These are phyloP conservation scores for Drosophila pseudotakahashii DNA, from an alignment of 2,888 invertebrate genomes.

Conservation along the genomic window DNA sequence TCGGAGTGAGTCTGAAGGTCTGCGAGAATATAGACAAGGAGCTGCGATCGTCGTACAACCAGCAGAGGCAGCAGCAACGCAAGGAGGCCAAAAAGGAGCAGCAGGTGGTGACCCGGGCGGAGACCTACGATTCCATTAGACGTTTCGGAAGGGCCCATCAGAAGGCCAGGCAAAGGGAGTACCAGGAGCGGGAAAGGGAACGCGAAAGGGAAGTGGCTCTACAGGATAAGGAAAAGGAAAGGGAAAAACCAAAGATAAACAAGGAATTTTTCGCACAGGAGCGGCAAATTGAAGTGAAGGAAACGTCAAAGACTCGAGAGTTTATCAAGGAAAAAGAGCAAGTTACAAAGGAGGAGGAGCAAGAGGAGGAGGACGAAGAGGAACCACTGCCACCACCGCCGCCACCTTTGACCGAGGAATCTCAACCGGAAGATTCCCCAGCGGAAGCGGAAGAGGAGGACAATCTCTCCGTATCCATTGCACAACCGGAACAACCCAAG, in stretches of 20 bases:
- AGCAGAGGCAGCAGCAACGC: conserved; percentile 72
- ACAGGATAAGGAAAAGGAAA: conserved; percentile 38
- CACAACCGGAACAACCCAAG: conserved; percentile 72
- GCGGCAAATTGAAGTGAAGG: conserved; percentile 20
- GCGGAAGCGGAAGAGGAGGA: conserved; percentile 31
- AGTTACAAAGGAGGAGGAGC: conserved; percentile 15
- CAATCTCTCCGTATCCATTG: conserved; percentile 41
- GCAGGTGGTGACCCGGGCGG: conserved; percentile 71
- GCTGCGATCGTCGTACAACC: conserved; percentile 85
- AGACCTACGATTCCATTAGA: conserved; percentile 83
- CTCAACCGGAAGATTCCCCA: conserved; percentile 6
- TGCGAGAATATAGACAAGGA: conserved; percentile 90
- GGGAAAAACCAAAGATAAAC: conserved; percentile 38
- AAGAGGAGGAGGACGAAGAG: conserved; percentile 3
- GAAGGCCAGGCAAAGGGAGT: conserved; percentile 79
- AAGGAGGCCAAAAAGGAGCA: conserved; percentile 54
- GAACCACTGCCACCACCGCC: conserved; percentile 61
- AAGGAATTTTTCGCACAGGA: conserved; percentile 28
- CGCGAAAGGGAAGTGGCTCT: conserved; percentile 57
- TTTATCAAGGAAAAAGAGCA: conserved; percentile 25
- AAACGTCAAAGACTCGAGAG: conserved; percentile 7
- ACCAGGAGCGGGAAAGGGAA: conserved; percentile 61
- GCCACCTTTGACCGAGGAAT: conserved; percentile 48
- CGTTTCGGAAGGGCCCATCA: conserved; percentile 83
- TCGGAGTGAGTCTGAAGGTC: conserved; percentile 88